These are phyloP conservation scores for Melanerpes aurifrons DNA, from an alignment of 2,113 vertebrate species.

Conservation along the genomic window DNA sequence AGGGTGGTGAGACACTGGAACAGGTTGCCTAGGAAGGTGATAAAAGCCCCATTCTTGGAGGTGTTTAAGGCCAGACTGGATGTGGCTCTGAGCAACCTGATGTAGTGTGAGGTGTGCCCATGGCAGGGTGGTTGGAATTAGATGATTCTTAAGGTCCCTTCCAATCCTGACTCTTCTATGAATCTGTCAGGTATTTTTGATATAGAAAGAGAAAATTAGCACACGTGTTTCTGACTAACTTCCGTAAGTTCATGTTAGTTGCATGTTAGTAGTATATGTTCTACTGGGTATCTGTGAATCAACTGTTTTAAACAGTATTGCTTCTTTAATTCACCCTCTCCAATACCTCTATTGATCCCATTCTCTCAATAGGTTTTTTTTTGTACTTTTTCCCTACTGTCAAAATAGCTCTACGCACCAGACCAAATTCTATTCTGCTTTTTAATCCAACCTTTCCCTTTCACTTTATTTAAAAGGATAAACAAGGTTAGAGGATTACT, in stretches of 20 bases:
- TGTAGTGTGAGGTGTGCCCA: no score
- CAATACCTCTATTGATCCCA: background rate
- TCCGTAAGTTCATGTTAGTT: background rate
- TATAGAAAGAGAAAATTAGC: background rate
- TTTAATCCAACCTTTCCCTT: background rate
- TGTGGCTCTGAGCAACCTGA: no score
- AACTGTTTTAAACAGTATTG: background rate
- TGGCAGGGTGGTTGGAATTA: no score
- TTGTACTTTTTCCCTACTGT: background rate
- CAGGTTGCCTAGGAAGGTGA: no score
- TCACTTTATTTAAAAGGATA: background rate
- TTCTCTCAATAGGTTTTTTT: background rate
- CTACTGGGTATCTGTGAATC: background rate
- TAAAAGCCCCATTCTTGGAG: no score
- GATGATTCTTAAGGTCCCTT: no score
- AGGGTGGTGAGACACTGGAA: no score
- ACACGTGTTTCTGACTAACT: background rate
- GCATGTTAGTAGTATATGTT: background rate
- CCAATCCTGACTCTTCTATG: no score
- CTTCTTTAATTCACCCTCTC: background rate
- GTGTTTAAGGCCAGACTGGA: no score
- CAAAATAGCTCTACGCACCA: background rate
- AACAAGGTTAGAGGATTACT: conserved; percentile 21
- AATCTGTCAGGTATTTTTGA: background rate
- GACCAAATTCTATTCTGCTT: background rate